These are phyloP conservation scores for Lasioglossum marginatum DNA, from an alignment of 2,888 invertebrate genomes.

Conservation along the genomic window DNA sequence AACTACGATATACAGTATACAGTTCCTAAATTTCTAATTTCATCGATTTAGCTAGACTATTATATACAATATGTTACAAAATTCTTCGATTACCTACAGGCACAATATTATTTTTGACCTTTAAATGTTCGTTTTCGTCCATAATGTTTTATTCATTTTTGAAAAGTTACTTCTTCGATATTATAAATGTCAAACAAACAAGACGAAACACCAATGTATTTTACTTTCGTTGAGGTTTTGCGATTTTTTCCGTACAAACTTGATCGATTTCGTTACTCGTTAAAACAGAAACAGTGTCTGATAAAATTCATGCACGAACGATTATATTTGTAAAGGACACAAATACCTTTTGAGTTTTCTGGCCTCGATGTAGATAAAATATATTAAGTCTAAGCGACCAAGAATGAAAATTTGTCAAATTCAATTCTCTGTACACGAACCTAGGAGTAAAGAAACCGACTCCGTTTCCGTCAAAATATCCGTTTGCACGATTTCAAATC, in stretches of 20 bases:
- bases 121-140: slow-evolving; percentile 5
- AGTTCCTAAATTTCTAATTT: slow-evolving; percentile 31
- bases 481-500: neutral
- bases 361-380: neutral
- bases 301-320: slow-evolving; percentile 4
- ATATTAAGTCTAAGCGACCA: neutral
- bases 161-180: neutral
- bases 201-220: neutral
- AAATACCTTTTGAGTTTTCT: slow-evolving; percentile 10
- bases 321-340: neutral
- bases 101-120: slow-evolving; percentile 10
- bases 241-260: neutral
- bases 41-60: slow-evolving; percentile 72
- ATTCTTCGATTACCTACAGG: slow-evolving; percentile 69
- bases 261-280: slow-evolving; percentile 12
- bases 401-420: neutral
- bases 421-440: neutral
- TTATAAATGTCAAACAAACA: neutral
- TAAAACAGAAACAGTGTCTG: neutral
- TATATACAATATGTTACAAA: slow-evolving; percentile 84
- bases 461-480: neutral
- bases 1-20: neutral
- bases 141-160: neutral
- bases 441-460: neutral
- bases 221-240: neutral